Percentiles rank a stretch among this genome's conserved stretches.
phyloP scores from a whole-genome alignment of 2,888 invertebrate genomes.

The Diarsia brunnea region DNA sequence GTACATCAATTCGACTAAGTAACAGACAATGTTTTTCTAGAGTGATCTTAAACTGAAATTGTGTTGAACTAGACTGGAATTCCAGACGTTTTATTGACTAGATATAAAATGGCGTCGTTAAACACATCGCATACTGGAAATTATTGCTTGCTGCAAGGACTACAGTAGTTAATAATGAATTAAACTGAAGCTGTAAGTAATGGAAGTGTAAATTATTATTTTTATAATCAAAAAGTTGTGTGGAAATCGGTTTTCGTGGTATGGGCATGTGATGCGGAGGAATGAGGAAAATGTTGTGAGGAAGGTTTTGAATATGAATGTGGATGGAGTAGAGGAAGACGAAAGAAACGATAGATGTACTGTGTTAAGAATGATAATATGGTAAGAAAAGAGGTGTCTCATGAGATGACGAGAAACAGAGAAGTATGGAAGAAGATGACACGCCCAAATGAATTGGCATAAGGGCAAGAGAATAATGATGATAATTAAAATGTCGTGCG shows the following conservation, averaged over 20 bases:
- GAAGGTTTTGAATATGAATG: no score
- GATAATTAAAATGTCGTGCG: no score
- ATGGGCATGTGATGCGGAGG: no score
- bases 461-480: no score
- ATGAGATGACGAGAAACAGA: no score
- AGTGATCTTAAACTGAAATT: constrained; percentile 12
- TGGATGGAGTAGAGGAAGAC: no score
- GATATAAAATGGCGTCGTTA: constrained; percentile 14
- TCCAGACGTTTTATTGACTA: constrained; percentile 23
- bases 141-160: background rate
- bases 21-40: constrained; percentile 17
- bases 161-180: constrained; percentile 13
- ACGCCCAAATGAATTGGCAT: no score
- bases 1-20: background rate
- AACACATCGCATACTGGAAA: constrained; percentile 11
- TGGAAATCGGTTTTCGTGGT: background rate
- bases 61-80: constrained; percentile 1
- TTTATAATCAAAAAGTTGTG: background rate
- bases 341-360: no score
- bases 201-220: background rate
- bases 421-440: no score
- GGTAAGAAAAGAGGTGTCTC: no score
- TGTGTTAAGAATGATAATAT: no score
- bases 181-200: background rate
- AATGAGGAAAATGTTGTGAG: no score